These are phyloP conservation scores for Dynastes hyllus DNA, from an alignment of 2,888 invertebrate genomes.

Conservation along the genomic window DNA sequence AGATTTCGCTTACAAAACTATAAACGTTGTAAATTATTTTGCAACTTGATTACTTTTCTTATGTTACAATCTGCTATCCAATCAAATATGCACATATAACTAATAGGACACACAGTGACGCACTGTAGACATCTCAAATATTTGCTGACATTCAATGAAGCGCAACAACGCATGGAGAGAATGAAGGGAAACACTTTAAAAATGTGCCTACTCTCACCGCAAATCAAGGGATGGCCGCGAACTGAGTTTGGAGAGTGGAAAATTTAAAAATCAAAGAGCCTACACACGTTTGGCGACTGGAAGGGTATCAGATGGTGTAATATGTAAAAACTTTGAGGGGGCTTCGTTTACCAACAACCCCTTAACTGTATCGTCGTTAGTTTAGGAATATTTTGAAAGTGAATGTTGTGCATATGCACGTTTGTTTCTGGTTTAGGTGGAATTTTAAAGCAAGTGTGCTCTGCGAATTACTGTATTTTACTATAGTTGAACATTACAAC, in stretches of 20 bases:
- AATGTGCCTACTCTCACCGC: not conserved
- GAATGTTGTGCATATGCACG: not conserved
- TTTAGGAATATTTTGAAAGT: not conserved
- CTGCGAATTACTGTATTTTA: too few species aligned
- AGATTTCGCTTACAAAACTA: too few species aligned
- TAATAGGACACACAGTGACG: too few species aligned
- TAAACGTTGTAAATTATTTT: too few species aligned
- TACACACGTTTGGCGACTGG: not conserved
- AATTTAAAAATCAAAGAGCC: constrained; percentile 34
- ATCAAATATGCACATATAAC: too few species aligned
- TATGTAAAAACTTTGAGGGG: not conserved
- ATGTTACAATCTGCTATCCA: too few species aligned
- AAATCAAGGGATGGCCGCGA: constrained; percentile 20
- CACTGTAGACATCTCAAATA: not conserved
- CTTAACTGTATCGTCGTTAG: not conserved
- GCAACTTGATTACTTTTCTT: too few species aligned
- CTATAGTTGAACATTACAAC: too few species aligned
- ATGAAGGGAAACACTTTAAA: constrained; percentile 9
- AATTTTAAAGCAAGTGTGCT: too few species aligned
- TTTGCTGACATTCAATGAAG: not conserved
- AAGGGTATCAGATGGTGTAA: not conserved
- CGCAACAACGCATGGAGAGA: not conserved
- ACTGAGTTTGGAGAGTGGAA: constrained; percentile 22
- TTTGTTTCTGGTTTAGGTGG: not conserved
- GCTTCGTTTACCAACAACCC: not conserved